These are phyloP conservation scores for Amblyjoppa proteus DNA, from an alignment of 2,888 invertebrate species.

Conservation along the genomic window DNA sequence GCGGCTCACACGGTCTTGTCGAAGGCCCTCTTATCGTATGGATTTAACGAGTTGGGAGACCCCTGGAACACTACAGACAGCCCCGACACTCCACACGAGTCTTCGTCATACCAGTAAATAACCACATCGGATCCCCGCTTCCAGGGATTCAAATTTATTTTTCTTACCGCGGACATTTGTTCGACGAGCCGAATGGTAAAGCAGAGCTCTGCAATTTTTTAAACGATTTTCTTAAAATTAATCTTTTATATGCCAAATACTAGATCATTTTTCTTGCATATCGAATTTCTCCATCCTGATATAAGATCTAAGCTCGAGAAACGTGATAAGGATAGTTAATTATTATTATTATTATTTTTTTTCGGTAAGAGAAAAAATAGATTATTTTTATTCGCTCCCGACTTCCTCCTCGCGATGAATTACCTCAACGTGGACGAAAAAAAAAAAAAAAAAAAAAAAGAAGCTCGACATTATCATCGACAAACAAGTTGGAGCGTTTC, in stretches of 20 bases:
- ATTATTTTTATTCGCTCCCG: not conserved
- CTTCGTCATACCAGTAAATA: not conserved
- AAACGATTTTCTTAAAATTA: not conserved
- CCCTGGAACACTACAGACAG: slow-evolving; percentile 6
- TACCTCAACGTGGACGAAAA: not conserved
- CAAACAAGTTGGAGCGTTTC: not conserved
- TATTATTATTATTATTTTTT: not conserved
- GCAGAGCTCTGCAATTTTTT: no score
- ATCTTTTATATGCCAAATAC: not conserved
- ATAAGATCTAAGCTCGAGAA: not conserved
- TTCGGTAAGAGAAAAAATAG: not conserved
- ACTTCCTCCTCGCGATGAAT: not conserved
- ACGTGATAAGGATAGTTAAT: not conserved
- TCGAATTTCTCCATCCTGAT: not conserved
- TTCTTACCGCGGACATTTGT: no score
- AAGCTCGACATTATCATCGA: not conserved
- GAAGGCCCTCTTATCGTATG: slow-evolving; percentile 30
- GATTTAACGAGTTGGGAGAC: slow-evolving; percentile 1
- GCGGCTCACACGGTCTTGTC: slow-evolving; percentile 12
- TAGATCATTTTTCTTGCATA: not conserved
- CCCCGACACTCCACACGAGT: not conserved
- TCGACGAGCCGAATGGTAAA: no score
- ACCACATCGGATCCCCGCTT: not conserved
- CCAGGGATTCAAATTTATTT: not conserved
- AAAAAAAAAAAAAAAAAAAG: not conserved